These are phyloP conservation scores for Mola mola DNA, from an alignment of 2,113 vertebrate species.

Conservation along the genomic window DNA sequence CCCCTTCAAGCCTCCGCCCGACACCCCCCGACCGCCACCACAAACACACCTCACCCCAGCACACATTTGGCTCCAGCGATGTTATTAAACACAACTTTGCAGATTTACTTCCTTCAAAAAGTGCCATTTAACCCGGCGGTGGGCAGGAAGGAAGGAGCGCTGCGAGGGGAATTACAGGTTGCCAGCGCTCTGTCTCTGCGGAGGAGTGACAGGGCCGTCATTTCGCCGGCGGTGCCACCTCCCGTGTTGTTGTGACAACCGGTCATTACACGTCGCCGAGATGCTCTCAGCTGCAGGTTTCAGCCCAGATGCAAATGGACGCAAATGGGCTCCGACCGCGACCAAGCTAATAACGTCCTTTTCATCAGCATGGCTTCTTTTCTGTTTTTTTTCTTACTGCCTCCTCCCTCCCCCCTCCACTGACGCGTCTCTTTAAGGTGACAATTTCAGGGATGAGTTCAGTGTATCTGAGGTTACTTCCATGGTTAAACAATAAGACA, in stretches of 20 bases:
- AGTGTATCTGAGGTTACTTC: too few relatives aligned
- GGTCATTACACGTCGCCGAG: constrained; percentile 95
- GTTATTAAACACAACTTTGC: constrained; percentile 98
- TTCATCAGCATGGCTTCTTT: constrained; percentile 67
- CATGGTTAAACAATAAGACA: too few relatives aligned
- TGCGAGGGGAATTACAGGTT: constrained; percentile 95
- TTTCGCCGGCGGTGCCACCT: constrained; percentile 96
- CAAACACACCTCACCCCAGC: constrained; percentile 84
- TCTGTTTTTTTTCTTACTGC: constrained; percentile 36
- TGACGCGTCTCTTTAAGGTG: too few relatives aligned
- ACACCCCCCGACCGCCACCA: constrained; percentile 32
- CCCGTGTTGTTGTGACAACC: constrained; percentile 99
- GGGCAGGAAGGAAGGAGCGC: constrained; percentile 89
- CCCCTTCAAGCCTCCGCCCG: constrained; percentile 85
- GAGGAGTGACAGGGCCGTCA: constrained; percentile 98
- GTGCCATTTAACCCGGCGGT: constrained; percentile 98
- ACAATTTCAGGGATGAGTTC: too few relatives aligned
- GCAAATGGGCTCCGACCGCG: constrained; percentile 97
- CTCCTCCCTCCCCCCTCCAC: constrained; percentile 16
- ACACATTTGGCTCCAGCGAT: constrained; percentile 87
- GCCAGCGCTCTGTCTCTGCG: constrained; percentile 89
- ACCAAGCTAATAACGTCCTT: constrained; percentile 90
- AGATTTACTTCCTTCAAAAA: constrained; percentile 97
- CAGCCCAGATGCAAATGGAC: constrained; percentile 96
- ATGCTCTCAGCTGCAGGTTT: constrained; percentile 97